Base-by-base conservation (phyloP, 1,140 invertebrate species). In the Chymomyza costata region DNA sequence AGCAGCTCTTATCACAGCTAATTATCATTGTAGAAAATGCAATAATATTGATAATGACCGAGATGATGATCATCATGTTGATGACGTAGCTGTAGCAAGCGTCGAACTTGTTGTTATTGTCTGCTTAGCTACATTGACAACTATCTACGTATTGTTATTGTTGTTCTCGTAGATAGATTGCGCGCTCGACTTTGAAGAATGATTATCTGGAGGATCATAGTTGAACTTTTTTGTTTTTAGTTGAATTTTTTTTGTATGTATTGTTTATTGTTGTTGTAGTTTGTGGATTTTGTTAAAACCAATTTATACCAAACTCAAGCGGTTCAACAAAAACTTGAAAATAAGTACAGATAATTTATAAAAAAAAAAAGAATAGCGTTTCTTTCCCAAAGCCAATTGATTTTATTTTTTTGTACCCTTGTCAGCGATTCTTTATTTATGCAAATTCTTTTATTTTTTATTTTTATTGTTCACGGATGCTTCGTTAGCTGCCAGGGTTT, bases 21-120 rank as follows among this genome's bases (percentile, higher is more conserved):
- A 38, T 55, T 55, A 55, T 58, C 55, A 44, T 34, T 45, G 28
- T 28, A 35, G 13, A 52, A 45, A 39, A 21, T 37, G n/a, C n/a
- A n/a, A n/a, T n/a, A n/a, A n/a, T n/a, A n/a, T n/a, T n/a, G n/a
- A n/a, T n/a, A n/a, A n/a, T n/a, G n/a, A n/a, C n/a, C n/a, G n/a
- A n/a, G n/a, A n/a, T n/a, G n/a, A n/a, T n/a, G n/a, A n/a, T n/a
- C n/a, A n/a, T n/a, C n/a, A n/a, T n/a, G n/a, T n/a, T n/a, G 21
- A 3, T 8, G 21, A 8, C 21, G 21, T 5, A 25, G 21, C 21
- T 8, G 21, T 25, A 5, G 21, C 21, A 5, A 8, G 3, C 8
- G 21, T 25, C 8, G 21, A 5, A 5, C 8, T 25, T 8, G 21
- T 25, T 25, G 21, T 25, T 25, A 8, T 25, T 25, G 52, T 34